Conservation (phyloP, 2,797 vertebrate genomes). For the Trematomus bernacchii region DNA sequence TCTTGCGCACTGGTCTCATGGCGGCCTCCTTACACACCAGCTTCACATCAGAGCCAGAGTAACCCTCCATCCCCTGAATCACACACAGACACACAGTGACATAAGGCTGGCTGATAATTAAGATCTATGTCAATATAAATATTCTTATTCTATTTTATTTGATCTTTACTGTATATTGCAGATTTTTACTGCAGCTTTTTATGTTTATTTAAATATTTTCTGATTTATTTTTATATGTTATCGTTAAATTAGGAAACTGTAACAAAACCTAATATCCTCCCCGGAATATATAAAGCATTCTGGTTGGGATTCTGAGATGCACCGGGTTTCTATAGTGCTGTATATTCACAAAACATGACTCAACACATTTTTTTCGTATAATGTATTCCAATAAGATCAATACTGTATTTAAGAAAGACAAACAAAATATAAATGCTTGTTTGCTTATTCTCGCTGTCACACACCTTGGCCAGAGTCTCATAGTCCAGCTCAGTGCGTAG, state of each 20-base stretch:
- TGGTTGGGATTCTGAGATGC: too few relatives aligned
- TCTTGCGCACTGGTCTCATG: constrained; percentile 95
- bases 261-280: too few relatives aligned
- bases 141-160: too few relatives aligned
- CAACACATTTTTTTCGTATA: not conserved
- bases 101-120: not conserved
- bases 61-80: constrained; percentile 86
- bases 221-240: too few relatives aligned
- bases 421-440: not conserved
- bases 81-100: not conserved
- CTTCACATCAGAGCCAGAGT: constrained; percentile 95
- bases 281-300: too few relatives aligned
- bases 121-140: too few relatives aligned
- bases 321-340: too few relatives aligned
- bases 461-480: constrained; percentile 86
- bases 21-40: constrained; percentile 96
- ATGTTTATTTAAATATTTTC: too few relatives aligned
- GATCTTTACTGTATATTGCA: too few relatives aligned
- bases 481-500: constrained; percentile 90
- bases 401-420: not conserved
- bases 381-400: not conserved
- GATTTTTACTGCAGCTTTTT: too few relatives aligned
- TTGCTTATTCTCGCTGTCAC: not conserved
- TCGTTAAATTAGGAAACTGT: too few relatives aligned
- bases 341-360: too few relatives aligned